These are phyloP conservation scores for Cebuella pygmaea DNA, from an alignment of 2,797 vertebrate genomes.

Conservation along the genomic window DNA sequence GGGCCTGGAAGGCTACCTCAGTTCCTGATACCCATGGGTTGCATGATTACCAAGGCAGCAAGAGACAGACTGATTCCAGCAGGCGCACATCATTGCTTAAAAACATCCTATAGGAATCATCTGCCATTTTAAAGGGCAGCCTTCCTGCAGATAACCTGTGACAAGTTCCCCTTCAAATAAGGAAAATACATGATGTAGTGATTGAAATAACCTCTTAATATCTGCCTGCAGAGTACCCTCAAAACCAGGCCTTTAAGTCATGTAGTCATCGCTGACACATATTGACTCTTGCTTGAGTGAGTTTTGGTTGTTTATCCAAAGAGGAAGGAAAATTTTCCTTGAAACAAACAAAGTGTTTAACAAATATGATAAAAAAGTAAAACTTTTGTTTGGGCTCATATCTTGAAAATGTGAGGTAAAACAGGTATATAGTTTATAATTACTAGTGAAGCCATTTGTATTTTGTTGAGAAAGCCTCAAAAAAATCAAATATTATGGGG, in stretches of 20 bases:
- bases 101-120: conserved; percentile 60
- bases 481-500: neutral
- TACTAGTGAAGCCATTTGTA: neutral
- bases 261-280: neutral
- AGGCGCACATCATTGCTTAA: conserved; percentile 50
- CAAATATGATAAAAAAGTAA: neutral
- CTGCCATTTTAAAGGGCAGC: conserved; percentile 69
- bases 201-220: neutral
- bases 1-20: neutral
- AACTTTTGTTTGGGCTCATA: neutral
- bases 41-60: conserved; percentile 61
- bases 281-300: neutral
- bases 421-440: neutral
- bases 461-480: conserved; percentile 10
- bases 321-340: conserved; percentile 5
- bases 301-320: neutral
- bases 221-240: neutral
- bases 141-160: conserved; percentile 39
- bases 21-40: conserved; percentile 68
- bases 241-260: neutral
- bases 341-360: neutral
- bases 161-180: conserved; percentile 56
- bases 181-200: neutral
- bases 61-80: conserved; percentile 75
- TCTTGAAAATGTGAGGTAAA: conserved; percentile 12